These are phyloP conservation scores for Rhinichthys osculus DNA, from an alignment of 2,797 vertebrate species.

Conservation along the genomic window DNA sequence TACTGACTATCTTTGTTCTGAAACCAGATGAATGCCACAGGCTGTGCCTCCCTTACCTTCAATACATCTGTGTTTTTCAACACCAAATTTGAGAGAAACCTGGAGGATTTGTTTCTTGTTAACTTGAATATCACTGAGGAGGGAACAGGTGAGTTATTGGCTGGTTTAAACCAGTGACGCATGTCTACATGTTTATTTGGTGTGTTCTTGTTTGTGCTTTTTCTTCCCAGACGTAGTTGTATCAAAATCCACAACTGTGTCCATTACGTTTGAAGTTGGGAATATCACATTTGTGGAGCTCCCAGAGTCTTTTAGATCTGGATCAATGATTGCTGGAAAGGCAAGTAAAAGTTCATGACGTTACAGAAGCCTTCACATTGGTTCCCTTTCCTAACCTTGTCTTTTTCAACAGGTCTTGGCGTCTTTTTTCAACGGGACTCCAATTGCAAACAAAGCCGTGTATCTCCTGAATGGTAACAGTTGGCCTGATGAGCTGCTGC, in stretches of 20 bases:
- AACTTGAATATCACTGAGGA: conserved; percentile 46
- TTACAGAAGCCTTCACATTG: no score
- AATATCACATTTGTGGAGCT: conserved; percentile 37
- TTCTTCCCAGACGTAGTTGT: conserved; percentile 9
- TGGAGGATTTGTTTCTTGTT: background rate
- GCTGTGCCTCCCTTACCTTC: conserved; percentile 30
- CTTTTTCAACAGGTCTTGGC: conserved; percentile 59
- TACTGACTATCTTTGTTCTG: background rate
- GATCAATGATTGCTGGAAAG: conserved; percentile 18
- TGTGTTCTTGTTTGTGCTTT: no score
- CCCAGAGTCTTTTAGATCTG: conserved; percentile 23
- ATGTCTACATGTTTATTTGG: background rate
- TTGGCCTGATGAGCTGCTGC: background rate
- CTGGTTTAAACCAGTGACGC: background rate
- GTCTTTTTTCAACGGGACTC: conserved; percentile 56
- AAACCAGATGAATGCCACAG: conserved; percentile 27
- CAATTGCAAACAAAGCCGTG: background rate
- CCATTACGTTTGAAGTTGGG: conserved; percentile 20
- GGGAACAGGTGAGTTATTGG: conserved; percentile 49
- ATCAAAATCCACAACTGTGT: background rate
- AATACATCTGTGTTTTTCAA: conserved; percentile 26
- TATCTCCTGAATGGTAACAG: background rate
- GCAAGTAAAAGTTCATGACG: background rate
- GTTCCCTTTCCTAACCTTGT: background rate
- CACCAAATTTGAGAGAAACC: conserved; percentile 3